Base-by-base conservation (phyloP, 2,888 invertebrate species). In the Tipula unca region DNA sequence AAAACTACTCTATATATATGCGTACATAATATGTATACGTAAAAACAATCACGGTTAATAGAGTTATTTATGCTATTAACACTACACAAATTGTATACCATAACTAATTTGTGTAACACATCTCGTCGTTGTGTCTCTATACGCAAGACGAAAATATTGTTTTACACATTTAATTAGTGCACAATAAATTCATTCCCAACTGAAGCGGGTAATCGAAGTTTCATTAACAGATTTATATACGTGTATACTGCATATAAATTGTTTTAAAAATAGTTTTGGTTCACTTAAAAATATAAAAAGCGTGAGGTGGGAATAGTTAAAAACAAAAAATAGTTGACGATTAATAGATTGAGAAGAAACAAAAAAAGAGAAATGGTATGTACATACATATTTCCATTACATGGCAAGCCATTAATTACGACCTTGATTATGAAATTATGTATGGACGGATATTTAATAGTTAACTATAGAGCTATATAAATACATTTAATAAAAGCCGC, bases 271-370 rank as follows among this genome's bases (percentile, higher is more conserved):
- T 69, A 69, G 69, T 69, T 69, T 20, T 20, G 25, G 20, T 69
- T 25, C 25, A 69, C 20, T 69, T n/a, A 48, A 3, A 48, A 48
- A 48, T n/a, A 48, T 25, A 25, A 20, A 69, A 69, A 10, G 20
- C 20, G 69, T 69, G 25, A 69, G 25, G 69, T 69, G 69, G 20
- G 69, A 69, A 69, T 25, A 69, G n/a, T n/a, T n/a, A n/a, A n/a
- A n/a, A n/a, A n/a, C n/a, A 69, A 69, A 10, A 69, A 69, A 69
- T 69, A 69, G 69, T 69, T 69, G 69, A 69, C 69, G 69, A 69
- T 69, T 69, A 69, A 69, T 69, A 69, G 69, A 25, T 69, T 69
- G 69, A 48, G 69, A 69, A 69, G 69, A 3, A 69, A n/a, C n/a
- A n/a, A n/a, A 25, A 69, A 25, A 69, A 69, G 25, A 69, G 69